Evolutionary conservation across 2,888 invertebrate species (phyloP), one percentile per base, ranked within the genome.

Genomic region (Cremastobaeus sp.): DNA sequence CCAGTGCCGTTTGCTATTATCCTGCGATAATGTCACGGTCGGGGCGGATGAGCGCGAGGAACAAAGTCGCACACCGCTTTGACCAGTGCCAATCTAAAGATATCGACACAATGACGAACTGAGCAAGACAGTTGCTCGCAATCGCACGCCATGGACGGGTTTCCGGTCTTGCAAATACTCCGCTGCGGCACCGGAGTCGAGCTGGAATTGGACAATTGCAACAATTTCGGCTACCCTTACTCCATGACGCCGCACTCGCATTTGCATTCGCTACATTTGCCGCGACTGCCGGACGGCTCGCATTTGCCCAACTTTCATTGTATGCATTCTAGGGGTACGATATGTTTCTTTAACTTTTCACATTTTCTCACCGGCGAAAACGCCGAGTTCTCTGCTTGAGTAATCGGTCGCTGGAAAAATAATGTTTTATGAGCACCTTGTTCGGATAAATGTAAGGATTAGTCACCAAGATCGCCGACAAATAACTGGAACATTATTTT

Each of bases 151-250:
- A 87, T 87, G 87, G 86, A 87, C 75, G 84, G 85, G 17, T 85
- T 85, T 73, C 87, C 87, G 52, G 85, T 88, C 57, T 76, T 88
- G 65, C 86, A 86, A 79, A 86, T 87, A 73, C 85, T 88, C 70
- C 84, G 87, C 28, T 87, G 86, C 66, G 85, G 86, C 48, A 82
- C 86, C 25, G 85, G 83, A 35, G 79, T 83, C 69, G 85, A 86
- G 52, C 75, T 84, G 69, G 84, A 84, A 66, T 78, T 84, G 78
- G 85, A 83, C 71, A 81, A 77, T 74, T 80, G 81, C 62, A 83
- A 82, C 62, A 81, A 77, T 72, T 80, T 81, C 54, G 83, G 82
- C 50, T 86, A 85, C 78, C 85, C 85, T 18, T 83, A 84, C 66
- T 78, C 83, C 60, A 78, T 84, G 77, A 78, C 80, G 74, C 78